A percentile compares a stretch with the other conserved stretches of the same genome.
phyloP scores from a whole-genome alignment of 2,113 vertebrate genomes.

The Nicator chloris region DNA sequence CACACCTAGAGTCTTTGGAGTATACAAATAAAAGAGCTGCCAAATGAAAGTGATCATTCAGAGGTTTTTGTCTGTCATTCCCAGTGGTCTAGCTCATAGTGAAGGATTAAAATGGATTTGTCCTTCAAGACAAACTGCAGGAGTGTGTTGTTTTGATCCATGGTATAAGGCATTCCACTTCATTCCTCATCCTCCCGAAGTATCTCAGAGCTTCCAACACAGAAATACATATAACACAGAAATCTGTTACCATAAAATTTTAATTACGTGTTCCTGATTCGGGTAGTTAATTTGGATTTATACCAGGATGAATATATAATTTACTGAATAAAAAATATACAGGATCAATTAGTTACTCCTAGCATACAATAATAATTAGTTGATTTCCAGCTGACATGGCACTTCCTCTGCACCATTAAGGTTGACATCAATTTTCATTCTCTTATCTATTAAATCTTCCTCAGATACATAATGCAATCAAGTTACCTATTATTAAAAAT shows the following conservation, averaged over 20 bases:
- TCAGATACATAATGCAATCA: background rate
- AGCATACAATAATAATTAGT: background rate
- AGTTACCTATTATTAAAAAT: background rate
- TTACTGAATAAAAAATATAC: background rate
- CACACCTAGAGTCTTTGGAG: background rate
- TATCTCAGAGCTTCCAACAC: background rate
- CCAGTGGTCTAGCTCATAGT: background rate
- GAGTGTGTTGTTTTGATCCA: background rate
- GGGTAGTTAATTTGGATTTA: background rate
- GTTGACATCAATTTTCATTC: background rate
- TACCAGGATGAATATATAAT: background rate
- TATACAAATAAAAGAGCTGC: background rate
- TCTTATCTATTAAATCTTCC: background rate
- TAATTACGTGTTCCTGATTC: background rate
- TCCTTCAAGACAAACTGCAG: background rate
- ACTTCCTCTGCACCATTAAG: background rate
- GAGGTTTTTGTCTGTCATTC: background rate
- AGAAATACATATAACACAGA: background rate
- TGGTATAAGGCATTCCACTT: background rate
- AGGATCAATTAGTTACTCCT: background rate
- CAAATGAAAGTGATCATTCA: background rate
- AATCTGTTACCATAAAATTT: background rate
- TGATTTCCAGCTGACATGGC: background rate
- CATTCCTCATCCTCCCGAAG: background rate
- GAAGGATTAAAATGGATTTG: background rate